Evolutionary conservation across 2,888 invertebrate genomes (phyloP).

Genomic region (Philopedon plagiatum): DNA sequence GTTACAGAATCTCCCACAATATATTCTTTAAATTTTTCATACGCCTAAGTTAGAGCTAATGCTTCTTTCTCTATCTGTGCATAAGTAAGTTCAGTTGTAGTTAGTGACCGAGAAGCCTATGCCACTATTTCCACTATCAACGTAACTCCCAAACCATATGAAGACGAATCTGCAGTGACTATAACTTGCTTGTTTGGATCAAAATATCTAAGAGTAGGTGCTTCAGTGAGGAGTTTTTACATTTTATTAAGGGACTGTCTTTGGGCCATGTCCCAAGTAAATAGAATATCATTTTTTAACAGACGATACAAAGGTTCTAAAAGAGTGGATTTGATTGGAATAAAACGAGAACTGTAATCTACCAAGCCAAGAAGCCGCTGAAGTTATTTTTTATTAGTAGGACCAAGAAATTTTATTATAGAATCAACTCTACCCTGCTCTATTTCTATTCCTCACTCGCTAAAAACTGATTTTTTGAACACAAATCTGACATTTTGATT

Average conservation of each 20-base stretch:
- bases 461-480: conserved; percentile 54
- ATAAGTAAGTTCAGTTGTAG: conserved; percentile 59
- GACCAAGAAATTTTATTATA: conserved; percentile 51
- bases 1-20: conserved; percentile 51
- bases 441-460: conserved; percentile 55
- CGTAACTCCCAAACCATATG: conserved; percentile 52
- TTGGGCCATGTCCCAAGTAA: conserved; percentile 30
- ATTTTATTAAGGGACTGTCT: conserved; percentile 50
- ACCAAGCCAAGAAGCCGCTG: no score
- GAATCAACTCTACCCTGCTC: conserved; percentile 51
- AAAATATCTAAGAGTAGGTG: conserved; percentile 59
- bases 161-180: conserved; percentile 56
- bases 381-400: conserved; percentile 53
- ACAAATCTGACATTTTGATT: conserved; percentile 58
- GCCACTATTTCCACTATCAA: conserved; percentile 57
- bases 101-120: conserved; percentile 61
- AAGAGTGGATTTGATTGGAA: conserved; percentile 28
- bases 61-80: conserved; percentile 65
- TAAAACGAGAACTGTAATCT: conserved; percentile 37
- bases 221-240: conserved; percentile 3
- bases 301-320: conserved; percentile 31
- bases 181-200: conserved; percentile 54
- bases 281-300: conserved; percentile 31
- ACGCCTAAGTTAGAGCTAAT: conserved; percentile 60
- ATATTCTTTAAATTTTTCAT: conserved; percentile 54